phyloP scores from a whole-genome alignment of 2,888 invertebrate species.

The Biston stratarius region DNA sequence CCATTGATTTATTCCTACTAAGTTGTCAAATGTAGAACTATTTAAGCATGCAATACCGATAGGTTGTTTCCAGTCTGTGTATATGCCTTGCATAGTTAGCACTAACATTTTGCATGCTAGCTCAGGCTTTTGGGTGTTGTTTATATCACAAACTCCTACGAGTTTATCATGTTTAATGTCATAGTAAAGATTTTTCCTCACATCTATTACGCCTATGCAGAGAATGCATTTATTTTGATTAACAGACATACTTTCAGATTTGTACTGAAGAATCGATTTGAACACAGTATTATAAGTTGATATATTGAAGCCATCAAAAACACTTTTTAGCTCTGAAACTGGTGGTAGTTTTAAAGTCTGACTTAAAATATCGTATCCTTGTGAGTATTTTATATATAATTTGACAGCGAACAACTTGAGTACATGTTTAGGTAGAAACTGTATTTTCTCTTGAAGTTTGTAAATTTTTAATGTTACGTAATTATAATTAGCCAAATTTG shows the following conservation, averaged over 20 bases:
- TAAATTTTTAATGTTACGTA: not conserved
- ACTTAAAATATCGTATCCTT: conserved; percentile 30
- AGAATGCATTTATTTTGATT: conserved; percentile 36
- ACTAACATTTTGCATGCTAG: conserved; percentile 33
- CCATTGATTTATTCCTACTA: conserved; percentile 28
- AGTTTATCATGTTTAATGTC: conserved; percentile 35
- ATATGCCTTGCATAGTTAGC: conserved; percentile 37
- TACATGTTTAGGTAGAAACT: not conserved
- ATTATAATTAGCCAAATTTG: not conserved
- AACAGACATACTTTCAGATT: conserved; percentile 24
- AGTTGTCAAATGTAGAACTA: not conserved
- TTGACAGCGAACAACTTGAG: conserved; percentile 24
- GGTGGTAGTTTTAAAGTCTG: conserved; percentile 11
- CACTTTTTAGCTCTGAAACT: conserved; percentile 20
- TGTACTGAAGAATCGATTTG: conserved; percentile 19
- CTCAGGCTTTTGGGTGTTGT: conserved; percentile 31
- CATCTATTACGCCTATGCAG: conserved; percentile 30
- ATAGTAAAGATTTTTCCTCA: conserved; percentile 35
- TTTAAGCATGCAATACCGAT: conserved; percentile 31
- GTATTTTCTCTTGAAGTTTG: conserved; percentile 10
- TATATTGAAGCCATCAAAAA: conserved; percentile 24
- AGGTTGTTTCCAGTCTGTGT: conserved; percentile 39
- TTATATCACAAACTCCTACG: conserved; percentile 36
- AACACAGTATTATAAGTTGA: conserved; percentile 23
- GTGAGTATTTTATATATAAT: conserved; percentile 33